These are phyloP conservation scores for Crocodylus rhombifer DNA, from an alignment of 2,797 vertebrate genomes.

Conservation along the genomic window DNA sequence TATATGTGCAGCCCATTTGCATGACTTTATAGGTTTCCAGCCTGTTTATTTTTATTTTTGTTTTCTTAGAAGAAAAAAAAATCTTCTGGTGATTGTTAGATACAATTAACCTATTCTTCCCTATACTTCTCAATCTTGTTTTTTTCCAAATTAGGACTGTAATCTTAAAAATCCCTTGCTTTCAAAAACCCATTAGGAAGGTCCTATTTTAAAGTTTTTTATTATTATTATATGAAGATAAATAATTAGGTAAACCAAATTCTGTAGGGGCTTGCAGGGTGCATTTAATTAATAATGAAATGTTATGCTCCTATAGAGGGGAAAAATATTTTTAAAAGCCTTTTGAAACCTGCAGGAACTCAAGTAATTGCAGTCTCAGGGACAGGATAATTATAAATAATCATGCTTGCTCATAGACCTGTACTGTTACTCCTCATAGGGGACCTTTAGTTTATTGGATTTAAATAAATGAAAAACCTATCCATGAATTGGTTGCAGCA, in stretches of 20 bases:
- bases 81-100: too few species aligned
- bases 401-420: not conserved
- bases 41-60: fast-evolving
- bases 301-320: not conserved
- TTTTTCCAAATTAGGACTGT: too few species aligned
- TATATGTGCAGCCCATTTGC: not conserved
- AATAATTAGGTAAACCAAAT: slow-evolving; percentile 27
- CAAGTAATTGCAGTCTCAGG: slow-evolving; percentile 22
- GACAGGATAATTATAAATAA: not conserved
- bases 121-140: too few species aligned
- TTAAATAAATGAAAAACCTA: not conserved
- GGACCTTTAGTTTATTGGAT: not conserved
- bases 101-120: too few species aligned
- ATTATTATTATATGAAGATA: slow-evolving; percentile 1
- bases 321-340: slow-evolving; percentile 36
- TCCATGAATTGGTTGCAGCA: not conserved
- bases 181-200: slow-evolving; percentile 31
- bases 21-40: not conserved
- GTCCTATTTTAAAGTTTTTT: slow-evolving; percentile 3
- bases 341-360: slow-evolving; percentile 18
- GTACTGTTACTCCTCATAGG: not conserved
- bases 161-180: not conserved
- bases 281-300: slow-evolving; percentile 55
- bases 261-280: slow-evolving; percentile 6
- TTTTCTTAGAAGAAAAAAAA: not conserved